These are phyloP conservation scores for Anableps anableps DNA, from an alignment of 2,797 vertebrate species.

Conservation along the genomic window DNA sequence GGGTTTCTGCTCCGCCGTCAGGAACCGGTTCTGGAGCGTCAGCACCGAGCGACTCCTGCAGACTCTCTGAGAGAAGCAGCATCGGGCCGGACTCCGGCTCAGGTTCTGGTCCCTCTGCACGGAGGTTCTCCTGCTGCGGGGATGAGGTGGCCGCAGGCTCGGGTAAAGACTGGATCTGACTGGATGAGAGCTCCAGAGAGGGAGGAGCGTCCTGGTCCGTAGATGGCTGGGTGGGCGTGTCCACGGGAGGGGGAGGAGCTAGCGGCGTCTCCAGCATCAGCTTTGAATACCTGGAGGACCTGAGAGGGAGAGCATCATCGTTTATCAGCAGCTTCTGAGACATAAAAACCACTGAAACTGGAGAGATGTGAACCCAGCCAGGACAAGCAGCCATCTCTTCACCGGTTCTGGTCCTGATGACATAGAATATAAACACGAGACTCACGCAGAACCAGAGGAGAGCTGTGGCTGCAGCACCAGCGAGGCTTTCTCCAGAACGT, in stretches of 20 bases:
- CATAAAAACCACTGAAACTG: too few relatives aligned
- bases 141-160: conserved; percentile 65
- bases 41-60: conserved; percentile 42
- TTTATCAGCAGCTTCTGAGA: not conserved
- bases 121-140: conserved; percentile 51
- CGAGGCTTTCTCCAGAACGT: too few relatives aligned
- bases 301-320: conserved; percentile 29
- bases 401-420: too few relatives aligned
- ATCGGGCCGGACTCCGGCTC: conserved; percentile 54
- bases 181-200: conserved; percentile 29
- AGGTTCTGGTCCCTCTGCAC: not conserved
- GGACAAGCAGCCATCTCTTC: too few relatives aligned
- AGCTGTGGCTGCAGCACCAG: too few relatives aligned
- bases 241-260: conserved; percentile 33
- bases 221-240: conserved; percentile 5
- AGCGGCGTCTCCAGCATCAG: conserved; percentile 68
- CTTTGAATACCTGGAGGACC: conserved; percentile 87
- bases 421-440: too few relatives aligned
- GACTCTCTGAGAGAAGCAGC: conserved; percentile 64
- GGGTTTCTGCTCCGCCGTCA: conserved; percentile 4
- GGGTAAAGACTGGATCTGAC: conserved; percentile 42
- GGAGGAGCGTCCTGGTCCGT: conserved; percentile 43
- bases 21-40: conserved; percentile 20
- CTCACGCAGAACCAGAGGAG: too few relatives aligned
- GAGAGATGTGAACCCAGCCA: too few relatives aligned